phyloP scores from a whole-genome alignment of 1,140 invertebrate species.

The Rhopalosiphum padi region DNA sequence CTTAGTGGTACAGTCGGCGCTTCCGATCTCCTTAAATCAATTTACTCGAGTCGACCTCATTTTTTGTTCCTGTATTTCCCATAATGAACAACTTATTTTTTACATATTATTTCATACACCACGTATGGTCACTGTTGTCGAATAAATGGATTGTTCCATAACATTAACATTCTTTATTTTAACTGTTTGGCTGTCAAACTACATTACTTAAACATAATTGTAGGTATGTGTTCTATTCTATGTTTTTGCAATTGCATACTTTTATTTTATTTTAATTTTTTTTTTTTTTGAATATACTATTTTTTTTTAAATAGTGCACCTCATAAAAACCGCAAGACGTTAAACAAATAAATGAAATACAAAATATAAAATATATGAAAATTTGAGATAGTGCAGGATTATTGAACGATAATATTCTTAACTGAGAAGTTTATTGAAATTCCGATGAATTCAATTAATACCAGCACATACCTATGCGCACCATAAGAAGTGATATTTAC shows the following conservation, averaged over 20 bases:
- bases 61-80: neutral
- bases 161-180: neutral
- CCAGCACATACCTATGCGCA: neutral
- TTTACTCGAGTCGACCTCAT: neutral
- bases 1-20: neutral
- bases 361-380: neutral
- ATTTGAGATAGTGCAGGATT: neutral
- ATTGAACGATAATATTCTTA: neutral
- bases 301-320: no score
- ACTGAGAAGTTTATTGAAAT: neutral
- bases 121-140: no score
- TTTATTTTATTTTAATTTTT: no score
- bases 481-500: neutral
- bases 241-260: no score
- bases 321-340: neutral
- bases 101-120: no score
- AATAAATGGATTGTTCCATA: neutral
- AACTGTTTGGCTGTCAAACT: neutral
- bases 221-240: no score
- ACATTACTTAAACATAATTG: no score
- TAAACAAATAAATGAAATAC: neutral
- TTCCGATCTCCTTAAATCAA: neutral
- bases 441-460: neutral
- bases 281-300: no score
- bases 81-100: no score